Base-by-base conservation (phyloP, 2,113 vertebrate genomes). In the Syrmaticus mikado region DNA sequence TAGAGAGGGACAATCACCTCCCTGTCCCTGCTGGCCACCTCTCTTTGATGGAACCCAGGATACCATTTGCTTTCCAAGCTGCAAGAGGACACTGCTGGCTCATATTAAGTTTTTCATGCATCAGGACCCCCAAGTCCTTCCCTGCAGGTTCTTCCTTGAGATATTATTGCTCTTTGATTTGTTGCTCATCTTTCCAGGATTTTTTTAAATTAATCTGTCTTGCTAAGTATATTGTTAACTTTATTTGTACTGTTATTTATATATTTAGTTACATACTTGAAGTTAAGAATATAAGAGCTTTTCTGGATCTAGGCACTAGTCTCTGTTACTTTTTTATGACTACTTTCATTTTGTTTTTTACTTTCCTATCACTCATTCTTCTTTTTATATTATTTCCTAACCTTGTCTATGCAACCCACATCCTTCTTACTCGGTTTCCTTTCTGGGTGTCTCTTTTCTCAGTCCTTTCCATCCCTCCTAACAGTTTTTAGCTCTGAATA, bases 201-300 rank as follows among this genome's bases (percentile, higher is more conserved):
- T 45, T 58, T 34, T 36, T 61, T 24, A 16, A 85, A 73, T 87
- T 76, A 45, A 7, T 30, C 60, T 10, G 14, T 32, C 32, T 82
- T 76, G 80, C 46, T 80, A 67, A 57, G 67, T 32, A 27, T 41
- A 32, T 87, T 17, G 57, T 55, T 60, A 87, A 50, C 4, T 89
- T 82, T 90, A 46, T 92, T 87, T 70, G 11, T 71, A 65, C 30
- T 41, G 24, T 67, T 20, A 27, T 76, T 87, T 41, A 60, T 73
- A 38, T 48, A 66, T 79, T 82, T 91, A 85, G 55, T 87, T 89
- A 79, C 36, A 64, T 70, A 41, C 13, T 94, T 87, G 58, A 66
- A 34, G 45, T 79, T 85, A 66, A 89, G 41, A 62, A 71, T 68
- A n/a, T 92, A 96, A 96, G 85, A 93, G 75, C 89, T 95, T 95